A percentile compares a stretch with the other conserved stretches of the same genome.
phyloP scores from a whole-genome alignment of 2,888 invertebrate genomes.

The Tiphia femorata region DNA sequence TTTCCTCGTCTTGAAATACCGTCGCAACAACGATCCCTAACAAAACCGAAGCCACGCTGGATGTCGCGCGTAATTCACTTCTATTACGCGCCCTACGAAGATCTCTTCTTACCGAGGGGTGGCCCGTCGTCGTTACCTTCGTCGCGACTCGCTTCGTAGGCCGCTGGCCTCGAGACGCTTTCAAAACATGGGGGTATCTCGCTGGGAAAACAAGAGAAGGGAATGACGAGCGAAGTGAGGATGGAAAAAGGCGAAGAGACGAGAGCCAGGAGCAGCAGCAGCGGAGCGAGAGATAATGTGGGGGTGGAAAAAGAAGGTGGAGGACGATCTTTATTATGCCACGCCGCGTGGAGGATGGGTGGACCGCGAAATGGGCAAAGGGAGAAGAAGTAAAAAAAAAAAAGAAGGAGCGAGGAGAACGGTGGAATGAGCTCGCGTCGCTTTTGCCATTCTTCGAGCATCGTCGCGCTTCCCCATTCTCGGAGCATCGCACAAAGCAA shows the following conservation, averaged over 20 bases:
- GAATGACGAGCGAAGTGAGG: not conserved
- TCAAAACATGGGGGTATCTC: no score
- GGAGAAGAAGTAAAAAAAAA: not conserved
- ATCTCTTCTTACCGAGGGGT: no score
- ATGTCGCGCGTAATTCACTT: not conserved
- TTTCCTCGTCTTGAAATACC: not conserved
- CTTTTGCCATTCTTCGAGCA: no score
- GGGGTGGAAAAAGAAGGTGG: not conserved
- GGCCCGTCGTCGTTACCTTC: no score
- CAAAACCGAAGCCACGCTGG: not conserved
- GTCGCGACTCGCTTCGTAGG: no score
- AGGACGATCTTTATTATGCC: not conserved
- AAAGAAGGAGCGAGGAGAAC: not conserved
- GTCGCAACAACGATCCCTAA: not conserved
- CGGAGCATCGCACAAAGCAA: slow-evolving; percentile 38
- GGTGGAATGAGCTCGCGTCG: no score
- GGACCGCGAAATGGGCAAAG: not conserved
- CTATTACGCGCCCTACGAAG: not conserved
- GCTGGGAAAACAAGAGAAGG: not conserved
- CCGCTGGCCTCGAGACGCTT: no score
- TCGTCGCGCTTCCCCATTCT: slow-evolving; percentile 31
- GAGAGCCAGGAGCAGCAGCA: not conserved
- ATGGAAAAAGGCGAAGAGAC: not conserved
- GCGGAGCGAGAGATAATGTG: not conserved
- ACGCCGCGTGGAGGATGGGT: not conserved